phyloP scores from a whole-genome alignment of 2,888 invertebrate genomes.

The Cosmia trapezina region DNA sequence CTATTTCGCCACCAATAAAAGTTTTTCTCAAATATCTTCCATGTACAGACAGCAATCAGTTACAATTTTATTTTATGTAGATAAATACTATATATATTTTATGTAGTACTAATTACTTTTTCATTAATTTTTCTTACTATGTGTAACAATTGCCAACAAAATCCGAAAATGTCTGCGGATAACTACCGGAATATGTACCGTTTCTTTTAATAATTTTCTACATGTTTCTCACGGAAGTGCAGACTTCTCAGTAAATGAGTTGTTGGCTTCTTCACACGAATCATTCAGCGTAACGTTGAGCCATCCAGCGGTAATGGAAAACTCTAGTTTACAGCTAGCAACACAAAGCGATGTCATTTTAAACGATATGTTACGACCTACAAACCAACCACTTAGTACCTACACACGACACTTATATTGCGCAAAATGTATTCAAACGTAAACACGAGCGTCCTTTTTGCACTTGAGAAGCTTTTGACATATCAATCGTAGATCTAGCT shows the following conservation, averaged over 20 bases:
- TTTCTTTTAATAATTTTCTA: slow-evolving; percentile 60
- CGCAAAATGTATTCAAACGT: slow-evolving; percentile 22
- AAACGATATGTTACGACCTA: slow-evolving; percentile 49
- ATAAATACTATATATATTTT: too few relatives aligned
- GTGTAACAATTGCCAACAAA: slow-evolving; percentile 12
- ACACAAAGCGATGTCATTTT: slow-evolving; percentile 56
- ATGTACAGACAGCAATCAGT: neutral
- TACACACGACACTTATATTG: slow-evolving; percentile 29
- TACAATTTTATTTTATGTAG: neutral
- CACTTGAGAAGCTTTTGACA: slow-evolving; percentile 46
- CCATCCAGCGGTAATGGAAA: slow-evolving; percentile 81
- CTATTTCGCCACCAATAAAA: too few relatives aligned
- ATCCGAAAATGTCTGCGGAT: slow-evolving; percentile 14
- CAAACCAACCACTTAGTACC: slow-evolving; percentile 31
- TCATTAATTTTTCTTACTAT: neutral
- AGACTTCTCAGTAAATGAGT: slow-evolving; percentile 58
- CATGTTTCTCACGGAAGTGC: slow-evolving; percentile 67
- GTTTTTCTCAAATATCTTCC: too few relatives aligned
- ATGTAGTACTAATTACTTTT: too few relatives aligned
- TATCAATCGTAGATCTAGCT: slow-evolving; percentile 35
- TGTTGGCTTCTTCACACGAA: slow-evolving; percentile 77
- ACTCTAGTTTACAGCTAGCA: slow-evolving; percentile 75
- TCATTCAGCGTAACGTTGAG: slow-evolving; percentile 70
- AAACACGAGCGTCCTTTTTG: slow-evolving; percentile 36
- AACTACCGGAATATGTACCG: slow-evolving; percentile 59